Evolutionary conservation across 1,140 invertebrate genomes (phyloP).

Genomic region (Scaptomyza graminum): DNA sequence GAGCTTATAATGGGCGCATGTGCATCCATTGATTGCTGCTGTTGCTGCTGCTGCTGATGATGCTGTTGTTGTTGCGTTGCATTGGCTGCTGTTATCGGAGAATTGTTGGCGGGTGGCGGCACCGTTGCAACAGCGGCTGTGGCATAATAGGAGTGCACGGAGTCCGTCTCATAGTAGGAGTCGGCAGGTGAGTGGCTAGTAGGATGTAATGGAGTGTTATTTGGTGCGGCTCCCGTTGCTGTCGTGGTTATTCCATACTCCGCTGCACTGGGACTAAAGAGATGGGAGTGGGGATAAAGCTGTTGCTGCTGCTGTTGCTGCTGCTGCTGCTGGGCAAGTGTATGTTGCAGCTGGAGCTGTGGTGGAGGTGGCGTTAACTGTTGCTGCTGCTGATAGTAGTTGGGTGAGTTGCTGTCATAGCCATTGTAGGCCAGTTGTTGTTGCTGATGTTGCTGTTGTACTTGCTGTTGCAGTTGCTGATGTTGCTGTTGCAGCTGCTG

Average conservation of each 20-base stretch:
- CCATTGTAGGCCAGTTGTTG: conserved; percentile 55
- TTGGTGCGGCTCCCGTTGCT: conserved; percentile 26
- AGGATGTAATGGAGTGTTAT: conserved; percentile 71
- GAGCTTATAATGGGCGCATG: conserved; percentile 90
- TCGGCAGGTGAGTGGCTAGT: conserved; percentile 76
- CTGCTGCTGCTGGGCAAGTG: conserved; percentile 52
- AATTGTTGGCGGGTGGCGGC: conserved; percentile 77
- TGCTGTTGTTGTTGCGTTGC: conserved; percentile 69
- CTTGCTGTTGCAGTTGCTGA: conserved; percentile 50
- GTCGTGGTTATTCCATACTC: conserved; percentile 82
- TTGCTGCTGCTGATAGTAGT: conserved; percentile 45
- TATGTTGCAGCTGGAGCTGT: conserved; percentile 46
- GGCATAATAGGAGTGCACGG: conserved; percentile 78
- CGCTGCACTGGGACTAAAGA: conserved; percentile 82
- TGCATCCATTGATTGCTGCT: conserved; percentile 60
- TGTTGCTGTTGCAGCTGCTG: conserved; percentile 31
- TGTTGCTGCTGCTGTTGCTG: conserved; percentile 56
- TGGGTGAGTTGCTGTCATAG: conserved; percentile 52
- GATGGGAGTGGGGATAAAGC: conserved; percentile 72
- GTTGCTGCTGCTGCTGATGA: conserved; percentile 55
- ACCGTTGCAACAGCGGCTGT: conserved; percentile 76
- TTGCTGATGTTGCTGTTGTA: conserved; percentile 48
- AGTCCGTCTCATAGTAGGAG: conserved; percentile 79
- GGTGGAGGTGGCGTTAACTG: conserved; percentile 53
- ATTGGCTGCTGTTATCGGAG: conserved; percentile 77